A percentile compares a stretch with the other conserved stretches of the same genome.
Conservation (phyloP, 2,113 vertebrate genomes). For the Dipodomys ordii region DNA sequence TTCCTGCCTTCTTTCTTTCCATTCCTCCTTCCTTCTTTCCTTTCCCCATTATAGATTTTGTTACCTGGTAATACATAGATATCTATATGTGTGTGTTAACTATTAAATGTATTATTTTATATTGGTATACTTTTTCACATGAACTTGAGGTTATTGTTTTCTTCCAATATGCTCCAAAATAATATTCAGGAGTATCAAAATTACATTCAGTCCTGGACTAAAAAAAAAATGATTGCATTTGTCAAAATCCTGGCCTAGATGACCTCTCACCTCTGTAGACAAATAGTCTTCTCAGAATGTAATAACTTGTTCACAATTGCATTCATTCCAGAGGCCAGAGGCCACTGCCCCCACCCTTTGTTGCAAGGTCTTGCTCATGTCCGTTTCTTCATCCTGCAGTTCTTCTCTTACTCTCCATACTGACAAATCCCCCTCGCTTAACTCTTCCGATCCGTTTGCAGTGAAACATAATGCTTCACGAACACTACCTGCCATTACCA, state of each 20-base stretch:
- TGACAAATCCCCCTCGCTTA: neutral
- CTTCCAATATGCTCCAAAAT: neutral
- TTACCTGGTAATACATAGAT: too few species aligned
- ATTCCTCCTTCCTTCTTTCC: neutral
- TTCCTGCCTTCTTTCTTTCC: neutral
- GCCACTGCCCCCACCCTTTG: neutral
- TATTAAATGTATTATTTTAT: neutral
- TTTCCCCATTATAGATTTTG: neutral
- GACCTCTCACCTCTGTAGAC: neutral
- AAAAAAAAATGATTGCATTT: neutral
- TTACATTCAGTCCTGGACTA: neutral
- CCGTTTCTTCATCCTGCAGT: neutral
- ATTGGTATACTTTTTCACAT: neutral
- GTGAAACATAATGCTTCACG: neutral
- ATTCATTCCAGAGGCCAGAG: neutral
- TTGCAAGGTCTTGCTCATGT: neutral
- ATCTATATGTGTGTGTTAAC: too few species aligned
- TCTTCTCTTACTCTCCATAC: neutral
- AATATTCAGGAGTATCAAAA: neutral
- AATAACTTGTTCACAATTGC: neutral
- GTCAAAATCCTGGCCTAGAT: neutral
- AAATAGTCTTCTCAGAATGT: neutral
- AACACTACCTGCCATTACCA: accelerated
- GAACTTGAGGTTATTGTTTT: neutral
- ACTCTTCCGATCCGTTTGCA: neutral